Base-by-base conservation (phyloP, 1,140 invertebrate species). In the Eubasilissa regina region DNA sequence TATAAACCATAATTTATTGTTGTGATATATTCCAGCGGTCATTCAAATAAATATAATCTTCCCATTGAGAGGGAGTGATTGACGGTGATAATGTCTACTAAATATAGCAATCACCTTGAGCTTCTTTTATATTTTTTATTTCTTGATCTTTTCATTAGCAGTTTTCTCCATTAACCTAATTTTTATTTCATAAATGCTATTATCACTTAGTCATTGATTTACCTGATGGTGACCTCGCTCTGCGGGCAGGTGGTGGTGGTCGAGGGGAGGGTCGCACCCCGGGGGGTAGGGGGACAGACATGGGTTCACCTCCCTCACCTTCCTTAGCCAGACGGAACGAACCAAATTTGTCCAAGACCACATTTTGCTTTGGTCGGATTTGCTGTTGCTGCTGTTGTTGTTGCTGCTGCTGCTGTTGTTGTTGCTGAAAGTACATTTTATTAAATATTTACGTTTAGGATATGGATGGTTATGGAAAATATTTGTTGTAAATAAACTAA, bases 321-420 rank as follows among this genome's bases (percentile, higher is more conserved):
- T 91, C 89, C 84, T 90, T 84, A 17, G 90, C 87, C 62, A 93
- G 82, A 0, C 92, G 89, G 85, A 93, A 90, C 73, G 92, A 90
- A 3, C 93, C 93, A 82, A 94, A 92, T 86, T 93, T 93, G 85
- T 93, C 93, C 79, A 93, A 86, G 35, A 93, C 92, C 75, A 89
- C 86, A 82, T 88, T 88, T 66, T 86, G 87, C 77, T 89, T 89
- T 4, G 76, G 76, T 15, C 76, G 64, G 1, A 78, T 45, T 25
- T 70, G 76, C 44, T 55, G 66, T 47, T 55, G 68, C 21, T 21
- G 68, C 21, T 21, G 70, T 15, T 68, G 64, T 17, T 68, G 64
- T 25, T 68, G 45, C 35, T 62, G 58, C 13, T 62, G 58, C 13
- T 56, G 53, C 48, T 51, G n/a, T 3, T 13, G n/a, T 3, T 51